Evolutionary conservation across 1,140 invertebrate genomes (phyloP).

Genomic region (Calliphora vicina): DNA sequence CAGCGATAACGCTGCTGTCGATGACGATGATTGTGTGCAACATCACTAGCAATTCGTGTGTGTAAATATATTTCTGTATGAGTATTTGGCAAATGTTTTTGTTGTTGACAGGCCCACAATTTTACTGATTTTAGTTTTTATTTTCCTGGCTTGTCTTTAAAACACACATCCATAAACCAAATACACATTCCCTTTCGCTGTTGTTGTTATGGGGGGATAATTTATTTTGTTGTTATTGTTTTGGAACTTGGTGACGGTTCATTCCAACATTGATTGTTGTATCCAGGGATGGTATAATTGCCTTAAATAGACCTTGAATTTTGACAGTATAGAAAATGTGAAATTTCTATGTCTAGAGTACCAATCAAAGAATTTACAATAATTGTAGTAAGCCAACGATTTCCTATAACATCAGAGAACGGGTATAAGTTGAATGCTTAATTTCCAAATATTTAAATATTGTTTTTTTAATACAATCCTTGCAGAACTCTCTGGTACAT

Average conservation of each 20-base stretch:
- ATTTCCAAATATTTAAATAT: too few species aligned
- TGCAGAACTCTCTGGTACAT: too few species aligned
- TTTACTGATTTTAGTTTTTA: background rate
- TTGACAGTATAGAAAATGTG: too few species aligned
- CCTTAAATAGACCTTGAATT: too few species aligned
- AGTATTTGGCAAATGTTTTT: background rate
- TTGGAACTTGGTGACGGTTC: background rate
- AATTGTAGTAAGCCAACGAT: too few species aligned
- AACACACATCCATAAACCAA: background rate
- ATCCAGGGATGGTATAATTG: background rate
- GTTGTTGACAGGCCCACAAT: slow-evolving; percentile 8
- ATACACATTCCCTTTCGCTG: background rate
- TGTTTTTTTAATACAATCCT: too few species aligned
- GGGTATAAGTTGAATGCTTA: too few species aligned
- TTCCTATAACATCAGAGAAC: too few species aligned
- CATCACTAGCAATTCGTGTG: background rate
- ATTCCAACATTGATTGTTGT: background rate
- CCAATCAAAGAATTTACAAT: too few species aligned
- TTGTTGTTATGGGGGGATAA: background rate
- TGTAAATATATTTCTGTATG: background rate
- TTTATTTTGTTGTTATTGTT: background rate
- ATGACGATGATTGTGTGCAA: background rate
- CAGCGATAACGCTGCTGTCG: background rate
- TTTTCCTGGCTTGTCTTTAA: background rate
- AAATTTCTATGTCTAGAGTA: too few species aligned